These are phyloP conservation scores for Neopipo cinnamomea DNA, from an alignment of 2,113 vertebrate species.

Conservation along the genomic window DNA sequence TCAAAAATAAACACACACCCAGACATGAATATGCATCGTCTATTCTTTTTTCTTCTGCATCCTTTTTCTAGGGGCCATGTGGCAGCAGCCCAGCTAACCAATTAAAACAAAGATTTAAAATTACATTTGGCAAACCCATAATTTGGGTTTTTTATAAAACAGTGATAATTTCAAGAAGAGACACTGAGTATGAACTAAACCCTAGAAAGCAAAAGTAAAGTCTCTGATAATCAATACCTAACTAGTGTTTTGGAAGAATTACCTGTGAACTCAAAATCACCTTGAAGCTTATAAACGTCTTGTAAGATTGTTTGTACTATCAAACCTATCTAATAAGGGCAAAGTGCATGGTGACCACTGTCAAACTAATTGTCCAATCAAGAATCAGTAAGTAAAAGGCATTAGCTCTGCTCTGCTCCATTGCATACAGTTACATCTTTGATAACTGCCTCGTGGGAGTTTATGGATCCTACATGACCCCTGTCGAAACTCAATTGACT, in stretches of 20 bases:
- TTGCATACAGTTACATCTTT: conserved; percentile 24
- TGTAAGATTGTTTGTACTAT: background rate
- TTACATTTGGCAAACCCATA: background rate
- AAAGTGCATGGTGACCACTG: conserved; percentile 8
- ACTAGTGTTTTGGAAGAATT: background rate
- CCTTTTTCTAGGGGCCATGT: background rate
- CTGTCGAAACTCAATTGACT: conserved; percentile 53
- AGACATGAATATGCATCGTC: background rate
- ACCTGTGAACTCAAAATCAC: conserved; percentile 52
- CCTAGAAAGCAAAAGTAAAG: background rate
- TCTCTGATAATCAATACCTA: background rate
- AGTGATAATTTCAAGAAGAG: background rate
- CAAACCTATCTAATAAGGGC: background rate
- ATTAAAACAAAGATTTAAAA: background rate
- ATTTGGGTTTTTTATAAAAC: background rate
- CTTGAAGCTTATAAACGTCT: conserved; percentile 31
- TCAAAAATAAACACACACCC: background rate
- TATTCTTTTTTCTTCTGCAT: background rate
- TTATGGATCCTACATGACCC: conserved; percentile 51
- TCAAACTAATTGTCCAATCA: conserved; percentile 53
- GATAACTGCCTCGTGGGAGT: conserved; percentile 1
- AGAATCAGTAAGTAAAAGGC: conserved; percentile 44
- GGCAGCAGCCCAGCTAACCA: background rate
- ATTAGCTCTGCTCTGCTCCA: conserved; percentile 20
- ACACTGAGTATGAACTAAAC: background rate